Conservation (phyloP, 2,888 invertebrate genomes). For the Cyclophora punctaria region DNA sequence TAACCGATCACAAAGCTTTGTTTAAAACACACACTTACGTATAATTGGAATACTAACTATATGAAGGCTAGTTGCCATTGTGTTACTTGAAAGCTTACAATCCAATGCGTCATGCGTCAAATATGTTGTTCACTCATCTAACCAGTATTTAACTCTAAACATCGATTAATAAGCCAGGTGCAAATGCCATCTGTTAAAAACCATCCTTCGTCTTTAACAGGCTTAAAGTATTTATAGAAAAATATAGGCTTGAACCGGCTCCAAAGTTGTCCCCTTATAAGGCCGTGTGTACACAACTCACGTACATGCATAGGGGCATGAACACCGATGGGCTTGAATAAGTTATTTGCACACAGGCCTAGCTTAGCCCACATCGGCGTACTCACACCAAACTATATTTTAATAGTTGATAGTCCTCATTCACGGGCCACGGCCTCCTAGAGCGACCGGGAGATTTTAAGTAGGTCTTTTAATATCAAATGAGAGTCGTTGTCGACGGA, state of each 20-base stretch:
- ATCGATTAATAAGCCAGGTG: conserved; percentile 10
- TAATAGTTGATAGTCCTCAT: conserved; percentile 39
- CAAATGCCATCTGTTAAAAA: conserved; percentile 10
- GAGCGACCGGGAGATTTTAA: conserved; percentile 9
- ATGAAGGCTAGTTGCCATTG: too few species aligned
- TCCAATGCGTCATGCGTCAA: too few species aligned
- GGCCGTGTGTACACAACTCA: conserved; percentile 38
- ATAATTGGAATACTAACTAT: too few species aligned
- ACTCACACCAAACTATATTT: conserved; percentile 28
- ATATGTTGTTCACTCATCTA: too few species aligned
- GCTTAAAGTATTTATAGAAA: conserved; percentile 33
- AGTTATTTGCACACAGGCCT: conserved; percentile 41
- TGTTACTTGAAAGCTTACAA: too few species aligned
- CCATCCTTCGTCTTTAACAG: conserved; percentile 16
- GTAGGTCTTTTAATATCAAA: conserved; percentile 11
- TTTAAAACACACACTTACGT: too few species aligned
- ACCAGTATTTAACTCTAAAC: neutral
- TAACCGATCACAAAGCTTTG: too few species aligned
- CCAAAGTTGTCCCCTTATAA: conserved; percentile 36
- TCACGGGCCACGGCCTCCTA: conserved; percentile 13
- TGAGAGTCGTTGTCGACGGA: conserved; percentile 3
- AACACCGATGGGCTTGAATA: conserved; percentile 43
- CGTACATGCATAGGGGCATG: conserved; percentile 24
- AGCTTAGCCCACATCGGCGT: conserved; percentile 23
- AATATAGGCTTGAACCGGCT: conserved; percentile 25